Conservation (phyloP, 1,140 invertebrate genomes). For the Apis florea region DNA sequence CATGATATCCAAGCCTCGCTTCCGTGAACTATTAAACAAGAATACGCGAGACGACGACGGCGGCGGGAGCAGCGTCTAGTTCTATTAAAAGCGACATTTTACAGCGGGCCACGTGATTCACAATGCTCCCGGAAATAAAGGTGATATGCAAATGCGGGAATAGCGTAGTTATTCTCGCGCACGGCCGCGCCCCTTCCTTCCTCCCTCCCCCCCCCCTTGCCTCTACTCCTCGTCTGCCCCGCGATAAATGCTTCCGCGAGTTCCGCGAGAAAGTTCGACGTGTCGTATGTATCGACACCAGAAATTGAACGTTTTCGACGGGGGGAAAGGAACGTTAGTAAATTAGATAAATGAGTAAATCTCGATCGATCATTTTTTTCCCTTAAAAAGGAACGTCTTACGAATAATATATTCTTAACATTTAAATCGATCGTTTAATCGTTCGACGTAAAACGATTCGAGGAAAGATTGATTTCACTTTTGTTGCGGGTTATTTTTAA, state of each 20-base stretch:
- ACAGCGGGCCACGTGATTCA: conserved; percentile 19
- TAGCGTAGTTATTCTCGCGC: conserved; percentile 45
- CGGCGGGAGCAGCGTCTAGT: not conserved
- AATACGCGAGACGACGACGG: conserved; percentile 20
- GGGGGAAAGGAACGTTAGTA: too few species aligned
- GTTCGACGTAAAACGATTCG: too few species aligned
- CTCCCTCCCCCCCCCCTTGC: not conserved
- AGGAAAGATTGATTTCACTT: too few species aligned
- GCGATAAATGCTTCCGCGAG: conserved; percentile 51
- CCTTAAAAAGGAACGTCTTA: too few species aligned
- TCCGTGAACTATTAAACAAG: conserved; percentile 13
- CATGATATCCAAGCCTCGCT: not conserved
- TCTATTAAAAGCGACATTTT: conserved; percentile 34
- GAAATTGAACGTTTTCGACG: too few species aligned
- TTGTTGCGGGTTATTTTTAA: too few species aligned
- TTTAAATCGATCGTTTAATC: too few species aligned
- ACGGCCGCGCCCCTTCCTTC: not conserved
- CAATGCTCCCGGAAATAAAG: conserved; percentile 49
- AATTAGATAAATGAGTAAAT: too few species aligned
- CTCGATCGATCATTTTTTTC: too few species aligned
- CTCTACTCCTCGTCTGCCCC: conserved; percentile 2
- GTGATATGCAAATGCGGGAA: conserved; percentile 49
- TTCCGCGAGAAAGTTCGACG: not conserved
- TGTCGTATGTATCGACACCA: too few species aligned
- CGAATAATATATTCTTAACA: too few species aligned